Evolutionary conservation across 2,888 invertebrate genomes (phyloP).

Genomic region (Tortrix viridana): DNA sequence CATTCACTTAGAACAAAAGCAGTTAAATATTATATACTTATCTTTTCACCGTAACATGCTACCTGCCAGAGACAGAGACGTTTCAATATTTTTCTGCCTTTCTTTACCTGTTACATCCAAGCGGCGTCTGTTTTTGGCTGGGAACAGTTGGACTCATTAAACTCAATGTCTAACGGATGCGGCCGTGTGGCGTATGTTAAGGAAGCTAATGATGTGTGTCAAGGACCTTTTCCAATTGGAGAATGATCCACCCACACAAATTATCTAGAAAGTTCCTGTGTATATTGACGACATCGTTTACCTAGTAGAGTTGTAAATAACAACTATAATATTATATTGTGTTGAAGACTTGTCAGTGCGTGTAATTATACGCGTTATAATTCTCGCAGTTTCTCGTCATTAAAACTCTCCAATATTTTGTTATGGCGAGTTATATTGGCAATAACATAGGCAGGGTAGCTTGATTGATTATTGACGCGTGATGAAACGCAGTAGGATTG

Average conservation of each 20-base stretch:
- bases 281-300: too few relatives aligned
- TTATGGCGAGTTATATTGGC: neutral
- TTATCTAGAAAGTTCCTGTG: too few relatives aligned
- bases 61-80: too few relatives aligned
- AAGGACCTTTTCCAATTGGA: neutral
- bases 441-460: neutral
- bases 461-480: constrained; percentile 19
- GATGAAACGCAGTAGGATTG: constrained; percentile 20
- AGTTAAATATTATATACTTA: too few relatives aligned
- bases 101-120: too few relatives aligned
- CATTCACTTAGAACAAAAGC: too few relatives aligned
- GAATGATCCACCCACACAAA: neutral
- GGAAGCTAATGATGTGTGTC: constrained; percentile 5
- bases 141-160: constrained; percentile 1
- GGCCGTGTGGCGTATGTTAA: neutral
- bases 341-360: neutral
- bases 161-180: constrained; percentile 2
- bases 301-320: too few relatives aligned
- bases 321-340: neutral
- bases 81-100: too few relatives aligned
- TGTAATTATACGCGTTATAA: neutral
- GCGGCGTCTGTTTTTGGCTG: too few relatives aligned
- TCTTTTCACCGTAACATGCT: too few relatives aligned
- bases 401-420: neutral
- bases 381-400: constrained; percentile 6